These are phyloP conservation scores for Spisula subtruncata DNA, from an alignment of 2,888 invertebrate species.

Conservation along the genomic window DNA sequence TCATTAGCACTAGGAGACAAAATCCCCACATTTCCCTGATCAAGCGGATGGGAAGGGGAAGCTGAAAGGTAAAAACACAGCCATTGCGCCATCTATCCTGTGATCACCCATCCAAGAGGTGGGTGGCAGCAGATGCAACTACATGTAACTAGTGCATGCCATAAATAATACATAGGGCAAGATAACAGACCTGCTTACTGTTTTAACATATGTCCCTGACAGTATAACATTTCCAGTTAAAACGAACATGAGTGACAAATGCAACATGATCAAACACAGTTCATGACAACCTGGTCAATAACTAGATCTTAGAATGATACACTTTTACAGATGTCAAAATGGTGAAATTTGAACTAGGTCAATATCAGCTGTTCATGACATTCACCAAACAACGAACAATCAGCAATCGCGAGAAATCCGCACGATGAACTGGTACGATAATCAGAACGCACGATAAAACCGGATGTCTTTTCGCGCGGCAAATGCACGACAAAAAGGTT, in stretches of 20 bases:
- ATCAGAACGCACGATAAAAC: not conserved
- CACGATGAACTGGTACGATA: not conserved
- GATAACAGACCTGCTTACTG: no score
- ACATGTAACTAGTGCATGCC: no score
- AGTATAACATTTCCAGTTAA: not conserved
- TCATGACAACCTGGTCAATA: not conserved
- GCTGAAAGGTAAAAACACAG: no score
- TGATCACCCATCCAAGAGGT: no score
- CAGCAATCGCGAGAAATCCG: not conserved
- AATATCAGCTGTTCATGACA: not conserved
- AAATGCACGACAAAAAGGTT: not conserved
- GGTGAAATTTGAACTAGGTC: not conserved
- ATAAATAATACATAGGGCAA: no score
- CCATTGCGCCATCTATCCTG: no score
- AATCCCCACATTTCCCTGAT: no score
- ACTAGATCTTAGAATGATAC: not conserved
- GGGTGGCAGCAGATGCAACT: no score
- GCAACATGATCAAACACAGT: not conserved
- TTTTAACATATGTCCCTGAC: no score
- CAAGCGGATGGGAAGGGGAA: no score
- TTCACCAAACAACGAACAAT: not conserved
- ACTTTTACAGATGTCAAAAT: not conserved
- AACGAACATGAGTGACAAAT: not conserved
- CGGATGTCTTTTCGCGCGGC: not conserved
- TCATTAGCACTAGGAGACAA: no score